Conservation (phyloP, 1,140 invertebrate species). For the Phortica variegata region DNA sequence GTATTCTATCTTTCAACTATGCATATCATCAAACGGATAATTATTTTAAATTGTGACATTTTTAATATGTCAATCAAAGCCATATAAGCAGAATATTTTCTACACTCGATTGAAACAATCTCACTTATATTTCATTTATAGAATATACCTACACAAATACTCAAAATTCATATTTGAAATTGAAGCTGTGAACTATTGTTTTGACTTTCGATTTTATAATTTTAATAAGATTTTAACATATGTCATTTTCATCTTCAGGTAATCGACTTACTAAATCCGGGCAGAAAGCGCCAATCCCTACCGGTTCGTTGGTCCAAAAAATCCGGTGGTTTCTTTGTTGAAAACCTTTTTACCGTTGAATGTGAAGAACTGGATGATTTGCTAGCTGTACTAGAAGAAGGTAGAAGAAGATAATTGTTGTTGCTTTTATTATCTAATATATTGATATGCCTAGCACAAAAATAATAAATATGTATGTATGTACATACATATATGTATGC, state of each 20-base stretch:
- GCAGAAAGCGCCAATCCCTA: constrained; percentile 75
- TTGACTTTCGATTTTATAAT: no score
- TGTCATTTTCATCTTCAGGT: constrained; percentile 64
- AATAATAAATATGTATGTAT: no score
- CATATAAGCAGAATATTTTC: no score
- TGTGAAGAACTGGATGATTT: constrained; percentile 93
- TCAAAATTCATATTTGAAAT: no score
- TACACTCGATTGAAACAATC: no score
- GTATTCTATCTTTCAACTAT: no score
- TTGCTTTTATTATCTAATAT: background rate
- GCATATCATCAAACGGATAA: no score
- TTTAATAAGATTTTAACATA: background rate
- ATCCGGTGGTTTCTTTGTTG: constrained; percentile 88
- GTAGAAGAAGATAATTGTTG: constrained; percentile 57
- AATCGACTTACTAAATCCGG: constrained; percentile 90
- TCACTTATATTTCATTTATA: no score
- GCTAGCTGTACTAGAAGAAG: constrained; percentile 91
- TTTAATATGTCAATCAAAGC: no score
- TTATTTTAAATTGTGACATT: no score
- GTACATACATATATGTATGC: background rate
- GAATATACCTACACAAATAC: no score
- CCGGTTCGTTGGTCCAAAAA: constrained; percentile 92
- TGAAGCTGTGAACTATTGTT: no score
- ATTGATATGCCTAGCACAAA: background rate
- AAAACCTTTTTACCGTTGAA: constrained; percentile 92